Evolutionary conservation across 1,140 invertebrate genomes (phyloP).

Genomic region (Bombus vancouverensis): DNA sequence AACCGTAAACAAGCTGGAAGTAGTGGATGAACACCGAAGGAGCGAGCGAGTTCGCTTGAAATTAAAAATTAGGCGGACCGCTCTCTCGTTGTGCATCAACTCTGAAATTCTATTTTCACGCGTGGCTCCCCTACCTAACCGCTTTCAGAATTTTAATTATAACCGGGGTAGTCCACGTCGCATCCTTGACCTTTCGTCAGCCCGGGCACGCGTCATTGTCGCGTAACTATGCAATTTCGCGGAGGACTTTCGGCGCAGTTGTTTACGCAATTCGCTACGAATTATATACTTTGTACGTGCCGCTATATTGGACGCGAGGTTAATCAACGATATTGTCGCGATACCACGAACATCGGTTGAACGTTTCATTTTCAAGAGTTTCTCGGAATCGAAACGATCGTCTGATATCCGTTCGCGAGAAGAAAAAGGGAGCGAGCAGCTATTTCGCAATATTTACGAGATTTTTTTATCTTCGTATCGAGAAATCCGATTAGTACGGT

Average conservation of each 20-base stretch:
- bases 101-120: constrained; percentile 31
- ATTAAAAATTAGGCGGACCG: not conserved
- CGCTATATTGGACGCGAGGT: not conserved
- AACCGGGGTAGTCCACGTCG: constrained; percentile 27
- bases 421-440: not conserved
- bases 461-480: not conserved
- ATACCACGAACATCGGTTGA: constrained; percentile 2
- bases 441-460: constrained; percentile 15
- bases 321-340: constrained; percentile 21
- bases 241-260: constrained; percentile 34
- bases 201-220: constrained; percentile 14
- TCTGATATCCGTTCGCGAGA: not conserved
- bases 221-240: constrained; percentile 29
- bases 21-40: not conserved
- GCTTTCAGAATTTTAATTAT: constrained; percentile 34
- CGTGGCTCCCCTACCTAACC: not conserved
- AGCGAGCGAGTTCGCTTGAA: not conserved
- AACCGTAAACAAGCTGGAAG: too few species aligned
- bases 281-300: constrained; percentile 3
- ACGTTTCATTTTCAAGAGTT: constrained; percentile 18
- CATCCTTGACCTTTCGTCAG: constrained; percentile 62
- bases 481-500: not conserved
- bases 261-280: constrained; percentile 45
- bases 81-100: not conserved
- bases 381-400: constrained; percentile 31